Conservation (phyloP, 2,797 vertebrate genomes). For the Octomys mimax region DNA sequence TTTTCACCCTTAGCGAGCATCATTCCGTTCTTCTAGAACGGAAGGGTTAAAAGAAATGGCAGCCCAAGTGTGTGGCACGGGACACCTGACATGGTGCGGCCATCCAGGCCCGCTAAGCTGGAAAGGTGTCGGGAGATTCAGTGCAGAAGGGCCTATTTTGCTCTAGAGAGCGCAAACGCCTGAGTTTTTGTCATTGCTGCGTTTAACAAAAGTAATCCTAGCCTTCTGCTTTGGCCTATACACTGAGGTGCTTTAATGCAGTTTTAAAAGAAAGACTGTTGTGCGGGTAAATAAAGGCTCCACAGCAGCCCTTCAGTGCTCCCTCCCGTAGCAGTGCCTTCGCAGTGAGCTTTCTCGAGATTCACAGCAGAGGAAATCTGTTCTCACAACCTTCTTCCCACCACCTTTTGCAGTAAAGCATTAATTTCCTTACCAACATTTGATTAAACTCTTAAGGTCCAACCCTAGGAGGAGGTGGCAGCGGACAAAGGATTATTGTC, state of each 20-base stretch:
- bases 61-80: not conserved
- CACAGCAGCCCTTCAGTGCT: not conserved
- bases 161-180: slow-evolving; percentile 7
- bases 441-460: slow-evolving; percentile 78
- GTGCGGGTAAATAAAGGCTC: not conserved
- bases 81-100: not conserved
- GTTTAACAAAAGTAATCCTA: slow-evolving; percentile 35
- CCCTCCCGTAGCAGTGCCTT: slow-evolving; percentile 33
- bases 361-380: slow-evolving; percentile 58
- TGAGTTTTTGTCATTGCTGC: not conserved
- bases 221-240: slow-evolving; percentile 46
- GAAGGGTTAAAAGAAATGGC: slow-evolving; percentile 49
- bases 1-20: not conserved
- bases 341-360: slow-evolving; percentile 61
- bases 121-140: slow-evolving; percentile 6
- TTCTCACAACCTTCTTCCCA: slow-evolving; percentile 58
- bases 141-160: not conserved
- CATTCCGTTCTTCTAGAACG: not conserved
- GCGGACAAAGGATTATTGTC: slow-evolving; percentile 81
- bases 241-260: not conserved
- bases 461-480: slow-evolving; percentile 73
- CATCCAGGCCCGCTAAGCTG: slow-evolving; percentile 7
- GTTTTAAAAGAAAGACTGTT: not conserved
- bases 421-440: slow-evolving; percentile 64
- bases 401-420: slow-evolving; percentile 63